Base-by-base conservation (phyloP, 2,113 vertebrate genomes). In the Naja naja region DNA sequence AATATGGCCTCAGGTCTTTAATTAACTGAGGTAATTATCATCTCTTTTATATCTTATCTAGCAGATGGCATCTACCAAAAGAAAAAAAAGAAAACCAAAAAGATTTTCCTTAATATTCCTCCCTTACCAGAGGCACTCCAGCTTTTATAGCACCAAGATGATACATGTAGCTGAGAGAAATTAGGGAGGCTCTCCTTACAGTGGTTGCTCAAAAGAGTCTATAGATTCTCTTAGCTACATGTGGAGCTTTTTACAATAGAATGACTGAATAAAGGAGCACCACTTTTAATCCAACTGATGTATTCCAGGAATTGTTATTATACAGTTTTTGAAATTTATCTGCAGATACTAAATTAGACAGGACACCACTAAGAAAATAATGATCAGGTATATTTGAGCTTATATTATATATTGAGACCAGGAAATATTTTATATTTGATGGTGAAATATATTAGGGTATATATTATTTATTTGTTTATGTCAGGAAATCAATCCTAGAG, bases 111-210 rank as follows among this genome's bases (percentile, higher is more conserved):
- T 90, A 64, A 3, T 56, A 60, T 85, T 93, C 55, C 52, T 86
- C 54, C 53, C 45, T 60, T 86, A 90, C 74, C 60, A 90, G 54
- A 64, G 45, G 55, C 92, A 87, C 23, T 90, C 18, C 1, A 0
- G 85, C 91, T 94, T 93, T 58, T 92, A 81, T 4, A 43, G 6
- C 34, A 0, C 0, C 3, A 58, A 90, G 18, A 93, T 49, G 39
- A 30, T 0, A 55, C 0, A 8, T 20, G 74, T 16, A 95, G 91
- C 93, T 93, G 96, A 93, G 81, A 96, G 94, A 95, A 96, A 94
- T 95, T 96, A 39, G 91, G 74, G 74, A 81, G 22, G 5, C 0
- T 88, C 95, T 95, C 90, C 90, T 60, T 88, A 90, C 5, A 88
- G 88, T 54, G 93, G 10, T 27, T 39, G 6, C 60, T 87, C 55